Base-by-base conservation (phyloP, 2,113 vertebrate species). In the Marcusenius ussheri region DNA sequence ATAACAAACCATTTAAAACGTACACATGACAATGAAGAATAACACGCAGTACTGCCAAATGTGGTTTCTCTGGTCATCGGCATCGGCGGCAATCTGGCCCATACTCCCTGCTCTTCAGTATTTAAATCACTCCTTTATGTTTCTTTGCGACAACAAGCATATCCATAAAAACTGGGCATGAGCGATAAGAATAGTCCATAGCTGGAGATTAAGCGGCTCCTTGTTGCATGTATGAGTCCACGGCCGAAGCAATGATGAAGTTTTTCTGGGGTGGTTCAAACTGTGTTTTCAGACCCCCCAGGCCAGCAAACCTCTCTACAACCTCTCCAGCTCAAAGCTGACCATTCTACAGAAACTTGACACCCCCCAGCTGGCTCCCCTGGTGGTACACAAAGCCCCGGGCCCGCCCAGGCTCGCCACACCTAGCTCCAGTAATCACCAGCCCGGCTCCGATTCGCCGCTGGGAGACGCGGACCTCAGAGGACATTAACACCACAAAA, bases 381-480 rank as follows among this genome's bases (percentile, higher is more conserved):
- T 90, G 90, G 93, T 90, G 90, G 92, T 86, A 95, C 94, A 96
- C 96, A 96, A 96, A 96, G 95, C 95, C 92, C 15, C 93, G 94
- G 93, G 94, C 88, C 95, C 95, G 92, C 94, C 95, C 95, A 90
- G 92, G 94, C 94, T 94, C 53, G 94, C 95, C 95, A 96, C 95
- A 96, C 95, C 96, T 96, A 93, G 93, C 93, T 93, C 93, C 91
- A 93, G 90, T 95, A 95, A 95, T 95, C 94, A 95, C 92, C 89
- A 90, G 91, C 93, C 93, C 89, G 92, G 93, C 93, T 93, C 90
- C 90, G 90, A 91, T 94, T 89, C 92, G 91, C 90, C 89, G 88
- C 92, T 90, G 21, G 92, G 92, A 93, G 93, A 92, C 91, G 91
- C 93, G 90, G 91, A 90, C 89, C 93, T 94, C 93, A 83, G 91